Evolutionary conservation across 2,888 invertebrate species (phyloP).

Genomic region (Cordylochernes scorpioides): DNA sequence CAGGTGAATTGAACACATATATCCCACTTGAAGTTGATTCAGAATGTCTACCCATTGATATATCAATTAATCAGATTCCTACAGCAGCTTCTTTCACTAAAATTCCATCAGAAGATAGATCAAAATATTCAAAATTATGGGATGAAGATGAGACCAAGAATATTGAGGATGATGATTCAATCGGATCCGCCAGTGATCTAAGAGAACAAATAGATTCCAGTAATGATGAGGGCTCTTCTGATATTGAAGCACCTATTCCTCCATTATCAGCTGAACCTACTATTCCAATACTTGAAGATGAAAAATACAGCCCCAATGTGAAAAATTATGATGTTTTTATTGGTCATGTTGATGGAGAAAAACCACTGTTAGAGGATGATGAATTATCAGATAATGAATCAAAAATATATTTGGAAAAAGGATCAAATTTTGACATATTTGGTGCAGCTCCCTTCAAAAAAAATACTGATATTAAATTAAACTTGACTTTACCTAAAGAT

Average conservation of each 20-base stretch:
- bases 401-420: conserved; percentile 5
- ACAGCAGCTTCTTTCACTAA: conserved; percentile 9
- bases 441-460: conserved; percentile 20
- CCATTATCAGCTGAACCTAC: too few relatives aligned
- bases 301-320: too few relatives aligned
- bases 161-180: conserved; percentile 13
- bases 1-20: too few relatives aligned
- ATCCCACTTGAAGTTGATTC: too few relatives aligned
- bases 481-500: conserved; percentile 17
- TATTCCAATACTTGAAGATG: too few relatives aligned
- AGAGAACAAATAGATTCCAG: conserved; percentile 11
- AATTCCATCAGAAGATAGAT: conserved; percentile 33
- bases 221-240: conserved; percentile 8
- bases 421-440: conserved; percentile 18
- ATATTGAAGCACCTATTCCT: too few relatives aligned
- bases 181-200: conserved; percentile 14
- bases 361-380: conserved; percentile 44
- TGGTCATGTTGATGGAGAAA: conserved; percentile 33
- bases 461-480: conserved; percentile 6
- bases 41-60: too few relatives aligned
- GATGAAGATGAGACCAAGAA: conserved; percentile 20
- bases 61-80: too few relatives aligned
- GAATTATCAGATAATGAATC: conserved; percentile 32
- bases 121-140: conserved; percentile 45
- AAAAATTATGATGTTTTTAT: conserved; percentile 12